Evolutionary conservation across 2,797 vertebrate genomes (phyloP).

Genomic region (Babyrousa celebensis): DNA sequence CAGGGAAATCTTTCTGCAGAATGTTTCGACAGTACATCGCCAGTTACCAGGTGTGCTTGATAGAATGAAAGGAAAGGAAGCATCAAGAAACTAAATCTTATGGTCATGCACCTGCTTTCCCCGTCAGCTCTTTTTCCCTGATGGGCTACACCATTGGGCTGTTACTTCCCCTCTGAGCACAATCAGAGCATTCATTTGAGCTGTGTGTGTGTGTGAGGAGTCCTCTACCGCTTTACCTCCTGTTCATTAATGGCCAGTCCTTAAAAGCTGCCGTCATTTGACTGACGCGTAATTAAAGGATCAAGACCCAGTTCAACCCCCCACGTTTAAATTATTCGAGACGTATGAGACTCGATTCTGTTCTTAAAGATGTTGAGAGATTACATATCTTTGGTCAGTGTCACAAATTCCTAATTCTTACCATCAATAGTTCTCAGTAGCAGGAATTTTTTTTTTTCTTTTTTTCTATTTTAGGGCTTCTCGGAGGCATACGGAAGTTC

Average conservation of each 20-base stretch:
- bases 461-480: neutral
- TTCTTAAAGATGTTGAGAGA: slow-evolving; percentile 27
- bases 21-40: neutral
- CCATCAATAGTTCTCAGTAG: neutral
- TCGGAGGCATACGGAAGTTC: too few relatives aligned
- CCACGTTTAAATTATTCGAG: slow-evolving; percentile 9
- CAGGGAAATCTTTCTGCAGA: neutral
- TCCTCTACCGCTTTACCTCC: neutral
- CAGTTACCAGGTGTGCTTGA: neutral
- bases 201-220: neutral
- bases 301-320: neutral
- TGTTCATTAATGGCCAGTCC: neutral
- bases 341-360: neutral
- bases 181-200: neutral
- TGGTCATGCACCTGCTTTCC: neutral
- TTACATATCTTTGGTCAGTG: neutral
- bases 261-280: slow-evolving; percentile 18
- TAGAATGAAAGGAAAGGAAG: neutral
- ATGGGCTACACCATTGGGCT: neutral
- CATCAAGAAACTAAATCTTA: neutral
- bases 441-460: neutral
- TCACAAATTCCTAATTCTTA: neutral
- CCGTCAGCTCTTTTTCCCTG: neutral
- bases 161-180: neutral
- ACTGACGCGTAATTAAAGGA: neutral